Conservation (phyloP, 2,113 vertebrate species). For the Limnothrissa miodon region DNA sequence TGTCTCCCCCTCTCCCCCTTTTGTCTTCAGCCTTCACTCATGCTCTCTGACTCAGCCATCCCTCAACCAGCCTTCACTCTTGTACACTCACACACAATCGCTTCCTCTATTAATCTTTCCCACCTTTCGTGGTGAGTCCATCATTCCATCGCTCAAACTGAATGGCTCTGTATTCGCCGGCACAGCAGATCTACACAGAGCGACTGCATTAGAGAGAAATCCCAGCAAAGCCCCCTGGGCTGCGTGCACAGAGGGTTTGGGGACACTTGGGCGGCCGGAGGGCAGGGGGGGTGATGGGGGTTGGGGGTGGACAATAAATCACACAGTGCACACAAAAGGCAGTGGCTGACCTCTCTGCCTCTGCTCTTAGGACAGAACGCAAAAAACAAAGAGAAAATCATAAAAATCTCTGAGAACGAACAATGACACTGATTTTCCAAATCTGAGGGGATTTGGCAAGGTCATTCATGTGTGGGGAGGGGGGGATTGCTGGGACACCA, state of each 20-base stretch:
- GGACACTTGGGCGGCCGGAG: neutral
- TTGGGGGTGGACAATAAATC: neutral
- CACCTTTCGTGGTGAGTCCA: neutral
- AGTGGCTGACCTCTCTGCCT: neutral
- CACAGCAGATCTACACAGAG: constrained; percentile 8
- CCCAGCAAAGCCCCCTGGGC: constrained; percentile 4
- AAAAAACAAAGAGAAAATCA: neutral
- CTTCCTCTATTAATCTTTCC: neutral
- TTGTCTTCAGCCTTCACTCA: neutral
- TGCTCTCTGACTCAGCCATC: no score
- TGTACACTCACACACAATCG: no score
- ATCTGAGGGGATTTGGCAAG: neutral
- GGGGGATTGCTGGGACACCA: neutral
- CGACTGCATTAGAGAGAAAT: neutral
- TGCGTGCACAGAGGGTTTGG: neutral
- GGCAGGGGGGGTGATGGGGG: neutral
- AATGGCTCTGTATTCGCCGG: neutral
- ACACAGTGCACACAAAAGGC: neutral
- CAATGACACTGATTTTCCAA: neutral
- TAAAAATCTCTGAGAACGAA: neutral
- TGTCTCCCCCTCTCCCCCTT: neutral
- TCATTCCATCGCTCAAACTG: neutral
- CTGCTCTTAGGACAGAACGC: neutral
- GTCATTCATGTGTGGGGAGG: neutral
- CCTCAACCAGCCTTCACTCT: no score